Evolutionary conservation across 2,797 vertebrate genomes (phyloP).

Genomic region (Xerus rutilus): DNA sequence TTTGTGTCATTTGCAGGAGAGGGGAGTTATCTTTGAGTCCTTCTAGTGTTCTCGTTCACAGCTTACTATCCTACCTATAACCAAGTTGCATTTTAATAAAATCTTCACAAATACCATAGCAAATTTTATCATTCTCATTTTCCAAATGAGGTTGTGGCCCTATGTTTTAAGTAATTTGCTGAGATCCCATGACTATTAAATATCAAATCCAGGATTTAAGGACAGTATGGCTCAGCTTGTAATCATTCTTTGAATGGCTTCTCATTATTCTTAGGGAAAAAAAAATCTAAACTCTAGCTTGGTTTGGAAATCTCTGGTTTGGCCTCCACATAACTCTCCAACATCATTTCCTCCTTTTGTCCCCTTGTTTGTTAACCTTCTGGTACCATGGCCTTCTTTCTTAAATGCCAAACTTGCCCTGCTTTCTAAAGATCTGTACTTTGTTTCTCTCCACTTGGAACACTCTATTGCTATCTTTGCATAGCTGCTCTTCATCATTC

Average conservation of each 20-base stretch:
- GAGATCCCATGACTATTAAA: neutral
- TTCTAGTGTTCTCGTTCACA: neutral
- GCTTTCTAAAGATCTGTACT: neutral
- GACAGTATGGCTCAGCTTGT: neutral
- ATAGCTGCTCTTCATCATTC: neutral
- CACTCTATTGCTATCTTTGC: neutral
- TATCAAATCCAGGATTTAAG: conserved; percentile 1
- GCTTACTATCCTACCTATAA: neutral
- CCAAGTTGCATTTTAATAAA: neutral
- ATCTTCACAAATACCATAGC: neutral
- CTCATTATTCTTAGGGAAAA: neutral
- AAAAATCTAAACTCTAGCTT: neutral
- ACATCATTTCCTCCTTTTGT: neutral
- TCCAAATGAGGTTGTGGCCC: too few species aligned
- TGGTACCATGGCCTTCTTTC: neutral
- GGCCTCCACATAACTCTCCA: neutral
- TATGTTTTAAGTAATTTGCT: neutral
- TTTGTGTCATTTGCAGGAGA: neutral
- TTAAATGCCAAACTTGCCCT: neutral
- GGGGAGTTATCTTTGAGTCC: neutral
- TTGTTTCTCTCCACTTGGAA: neutral
- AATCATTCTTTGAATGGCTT: neutral
- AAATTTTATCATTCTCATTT: neutral
- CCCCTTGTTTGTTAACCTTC: neutral
- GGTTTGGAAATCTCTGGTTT: neutral